Base-by-base conservation (phyloP, 92 coral and sea anemone species). In the Porites lobata region DNA sequence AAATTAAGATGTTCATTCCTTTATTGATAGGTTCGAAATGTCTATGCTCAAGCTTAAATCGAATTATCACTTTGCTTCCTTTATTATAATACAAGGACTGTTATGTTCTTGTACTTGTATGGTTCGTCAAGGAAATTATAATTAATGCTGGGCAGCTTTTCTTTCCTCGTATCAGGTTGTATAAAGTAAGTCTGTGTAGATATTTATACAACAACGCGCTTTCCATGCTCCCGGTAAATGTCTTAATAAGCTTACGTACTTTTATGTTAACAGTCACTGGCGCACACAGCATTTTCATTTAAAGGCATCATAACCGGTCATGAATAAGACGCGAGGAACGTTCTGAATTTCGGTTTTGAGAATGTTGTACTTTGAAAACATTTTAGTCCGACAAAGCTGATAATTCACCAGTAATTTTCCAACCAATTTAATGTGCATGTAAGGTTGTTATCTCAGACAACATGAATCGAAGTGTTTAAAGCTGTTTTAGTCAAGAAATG, bases 281-380 rank as follows among this genome's bases (percentile, higher is more conserved):
- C 61, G 22, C 32, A 50, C 17, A 50, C 21, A 52, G 11, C 2
- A 54, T 54, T 52, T 73, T 73, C 29, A 51, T 73, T 5, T n/a
- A 50, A 52, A 73, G 19, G 17, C 64, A 63, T 52, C 78, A 63
- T 74, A 52, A 74, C 52, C 53, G 20, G 54, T 75, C 65, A 75
- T 56, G 2, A 56, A 15, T 20, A 20, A 59, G 29, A 17, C 24
- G 21, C 63, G 5, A n/a, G 78, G 78, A 52, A 50, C 18, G 59
- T 72, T 50, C 1, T 72, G 47, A 38, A 38, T 38, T 38, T 38
- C 6, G 29, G 22, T n/a, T 72, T 50, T 43, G 43, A 14, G 9
- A 9, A 19, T 71, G 11, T 56, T 56, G 15, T 14, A 56, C 15
- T 56, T 13, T 32, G 14, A 10, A 38, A 8, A 38, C 47, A 38